Conservation (phyloP, 2,888 invertebrate genomes). For the Troides aeacus region DNA sequence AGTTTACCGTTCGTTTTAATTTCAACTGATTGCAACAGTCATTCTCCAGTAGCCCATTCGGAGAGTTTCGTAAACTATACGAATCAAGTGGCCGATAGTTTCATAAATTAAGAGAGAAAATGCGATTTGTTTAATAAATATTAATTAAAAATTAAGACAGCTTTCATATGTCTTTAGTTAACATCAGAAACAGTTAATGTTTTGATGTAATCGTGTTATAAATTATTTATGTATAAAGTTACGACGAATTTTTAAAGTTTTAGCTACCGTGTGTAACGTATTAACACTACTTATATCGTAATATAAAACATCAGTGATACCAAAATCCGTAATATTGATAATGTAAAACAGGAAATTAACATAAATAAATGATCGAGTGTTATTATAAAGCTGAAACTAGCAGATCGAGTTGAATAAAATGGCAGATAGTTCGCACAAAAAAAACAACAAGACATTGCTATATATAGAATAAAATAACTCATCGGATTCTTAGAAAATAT, state of each 20-base stretch:
- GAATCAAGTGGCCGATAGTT: not conserved
- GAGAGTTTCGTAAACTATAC: slow-evolving; percentile 33
- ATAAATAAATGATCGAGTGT: not conserved
- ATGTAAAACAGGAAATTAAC: not conserved
- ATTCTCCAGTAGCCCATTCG: slow-evolving; percentile 20
- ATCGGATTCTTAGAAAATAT: not conserved
- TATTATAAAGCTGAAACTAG: not conserved
- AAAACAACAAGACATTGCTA: not conserved
- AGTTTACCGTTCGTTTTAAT: slow-evolving; percentile 29
- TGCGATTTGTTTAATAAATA: not conserved
- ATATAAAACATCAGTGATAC: not conserved
- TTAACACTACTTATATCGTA: not conserved
- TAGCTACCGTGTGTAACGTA: not conserved
- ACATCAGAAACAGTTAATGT: not conserved
- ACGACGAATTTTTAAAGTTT: not conserved
- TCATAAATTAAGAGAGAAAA: slow-evolving; percentile 1
- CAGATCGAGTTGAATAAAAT: not conserved
- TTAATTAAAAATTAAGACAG: not conserved
- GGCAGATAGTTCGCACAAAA: not conserved
- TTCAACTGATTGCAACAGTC: slow-evolving; percentile 26
- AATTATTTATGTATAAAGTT: not conserved
- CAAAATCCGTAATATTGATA: not conserved
- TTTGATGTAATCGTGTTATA: not conserved
- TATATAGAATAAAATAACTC: not conserved
- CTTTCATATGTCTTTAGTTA: not conserved